These are phyloP conservation scores for Condylostylus longicornis DNA, from an alignment of 1,140 invertebrate species.

Conservation along the genomic window DNA sequence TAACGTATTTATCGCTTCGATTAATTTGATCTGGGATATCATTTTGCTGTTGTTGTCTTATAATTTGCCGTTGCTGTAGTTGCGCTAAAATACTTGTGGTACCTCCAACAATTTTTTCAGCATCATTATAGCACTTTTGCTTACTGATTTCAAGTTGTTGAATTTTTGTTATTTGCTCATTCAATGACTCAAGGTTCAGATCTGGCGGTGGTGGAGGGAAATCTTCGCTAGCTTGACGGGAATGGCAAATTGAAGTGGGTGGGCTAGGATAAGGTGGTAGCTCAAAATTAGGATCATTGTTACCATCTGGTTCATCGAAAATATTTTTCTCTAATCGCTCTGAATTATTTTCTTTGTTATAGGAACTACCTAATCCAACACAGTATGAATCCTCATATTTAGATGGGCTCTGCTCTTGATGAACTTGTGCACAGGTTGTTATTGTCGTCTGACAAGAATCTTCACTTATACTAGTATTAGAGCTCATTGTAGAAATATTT, in stretches of 20 bases:
- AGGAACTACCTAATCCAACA: neutral
- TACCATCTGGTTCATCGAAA: slow-evolving; percentile 44
- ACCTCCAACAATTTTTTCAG: slow-evolving; percentile 15
- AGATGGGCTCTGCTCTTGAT: slow-evolving; percentile 56
- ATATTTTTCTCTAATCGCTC: too few species aligned
- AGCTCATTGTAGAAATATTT: slow-evolving; percentile 37
- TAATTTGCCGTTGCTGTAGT: slow-evolving; percentile 49
- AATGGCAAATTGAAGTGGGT: slow-evolving; percentile 56
- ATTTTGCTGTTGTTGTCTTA: slow-evolving; percentile 38
- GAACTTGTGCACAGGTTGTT: slow-evolving; percentile 59
- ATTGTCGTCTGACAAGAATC: slow-evolving; percentile 65
- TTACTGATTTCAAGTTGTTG: slow-evolving; percentile 27
- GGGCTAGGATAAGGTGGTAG: slow-evolving; percentile 68
- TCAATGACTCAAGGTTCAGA: slow-evolving; percentile 44
- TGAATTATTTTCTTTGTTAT: slow-evolving; percentile 33
- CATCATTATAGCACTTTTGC: slow-evolving; percentile 24
- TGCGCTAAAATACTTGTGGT: slow-evolving; percentile 48
- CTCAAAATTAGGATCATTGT: slow-evolving; percentile 31
- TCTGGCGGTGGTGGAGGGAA: slow-evolving; percentile 74
- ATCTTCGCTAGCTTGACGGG: slow-evolving; percentile 71
- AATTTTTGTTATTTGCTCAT: slow-evolving; percentile 38
- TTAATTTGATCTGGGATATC: slow-evolving; percentile 47
- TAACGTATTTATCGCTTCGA: slow-evolving; percentile 25
- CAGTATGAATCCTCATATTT: slow-evolving; percentile 27
- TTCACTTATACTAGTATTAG: slow-evolving; percentile 63